These are phyloP conservation scores for Athalia circularis DNA, from an alignment of 2,888 invertebrate genomes.

Conservation along the genomic window DNA sequence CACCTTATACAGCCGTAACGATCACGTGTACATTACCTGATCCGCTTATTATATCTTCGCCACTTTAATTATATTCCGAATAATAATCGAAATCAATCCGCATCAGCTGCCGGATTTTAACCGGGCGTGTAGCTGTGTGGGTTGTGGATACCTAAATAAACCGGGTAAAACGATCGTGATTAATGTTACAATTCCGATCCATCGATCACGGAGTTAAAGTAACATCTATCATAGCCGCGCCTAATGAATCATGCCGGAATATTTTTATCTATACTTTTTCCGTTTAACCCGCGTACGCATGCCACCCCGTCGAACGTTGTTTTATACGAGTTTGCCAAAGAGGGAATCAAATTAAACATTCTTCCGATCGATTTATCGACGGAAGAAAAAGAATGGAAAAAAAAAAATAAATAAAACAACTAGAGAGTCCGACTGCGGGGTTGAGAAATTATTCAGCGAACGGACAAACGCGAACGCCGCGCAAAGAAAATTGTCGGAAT, in stretches of 20 bases:
- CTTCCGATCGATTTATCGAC: constrained; percentile 12
- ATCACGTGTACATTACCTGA: too few relatives aligned
- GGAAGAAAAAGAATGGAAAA: not conserved
- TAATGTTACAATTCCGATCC: constrained; percentile 40
- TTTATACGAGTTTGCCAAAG: not conserved
- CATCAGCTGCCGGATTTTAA: not conserved
- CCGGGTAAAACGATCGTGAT: constrained; percentile 30
- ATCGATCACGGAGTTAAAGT: constrained; percentile 42
- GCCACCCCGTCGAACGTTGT: not conserved
- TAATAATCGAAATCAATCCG: not conserved
- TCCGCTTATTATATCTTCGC: not conserved
- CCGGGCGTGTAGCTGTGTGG: not conserved
- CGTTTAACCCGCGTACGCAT: not conserved
- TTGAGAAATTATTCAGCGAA: not conserved
- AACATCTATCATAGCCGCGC: constrained; percentile 43
- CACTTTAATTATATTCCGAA: too few relatives aligned
- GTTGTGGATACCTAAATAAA: not conserved
- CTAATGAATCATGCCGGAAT: constrained; percentile 42
- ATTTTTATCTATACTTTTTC: constrained; percentile 30
- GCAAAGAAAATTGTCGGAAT: too few relatives aligned
- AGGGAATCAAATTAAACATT: constrained; percentile 24
- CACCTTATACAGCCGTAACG: not conserved
- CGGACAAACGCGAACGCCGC: too few relatives aligned
- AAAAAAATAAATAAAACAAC: too few relatives aligned
- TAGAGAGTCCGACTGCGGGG: not conserved